These are phyloP conservation scores for Nylanderia fulva DNA, from an alignment of 1,140 invertebrate genomes.

Conservation along the genomic window DNA sequence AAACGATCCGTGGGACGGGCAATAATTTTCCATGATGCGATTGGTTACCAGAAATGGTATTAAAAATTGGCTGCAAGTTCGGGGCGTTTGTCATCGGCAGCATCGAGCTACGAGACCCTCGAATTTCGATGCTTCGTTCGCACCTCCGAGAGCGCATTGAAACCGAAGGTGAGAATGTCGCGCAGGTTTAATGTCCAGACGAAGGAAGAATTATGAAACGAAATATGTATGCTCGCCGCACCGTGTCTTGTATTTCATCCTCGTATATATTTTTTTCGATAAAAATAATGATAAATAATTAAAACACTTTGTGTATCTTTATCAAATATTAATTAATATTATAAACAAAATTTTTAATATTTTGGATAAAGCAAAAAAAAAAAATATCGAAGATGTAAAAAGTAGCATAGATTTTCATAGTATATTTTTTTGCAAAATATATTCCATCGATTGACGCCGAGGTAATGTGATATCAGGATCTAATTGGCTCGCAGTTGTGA, in stretches of 20 bases:
- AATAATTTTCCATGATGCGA: conserved; percentile 72
- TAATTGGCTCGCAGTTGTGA: conserved; percentile 35
- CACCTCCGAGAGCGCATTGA: conserved; percentile 49
- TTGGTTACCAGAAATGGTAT: conserved; percentile 73
- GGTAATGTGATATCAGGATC: conserved; percentile 33
- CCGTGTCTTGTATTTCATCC: neutral
- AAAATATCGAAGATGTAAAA: neutral
- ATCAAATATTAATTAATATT: neutral
- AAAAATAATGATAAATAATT: neutral
- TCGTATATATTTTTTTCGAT: conserved; percentile 19
- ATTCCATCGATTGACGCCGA: conserved; percentile 4
- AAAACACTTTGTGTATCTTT: neutral
- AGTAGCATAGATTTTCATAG: neutral
- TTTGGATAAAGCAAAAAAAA: neutral
- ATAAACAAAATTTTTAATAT: conserved; percentile 8
- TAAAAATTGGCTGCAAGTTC: conserved; percentile 71
- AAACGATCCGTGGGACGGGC: conserved; percentile 75
- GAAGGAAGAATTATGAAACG: neutral
- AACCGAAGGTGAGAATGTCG: conserved; percentile 66
- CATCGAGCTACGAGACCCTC: conserved; percentile 43
- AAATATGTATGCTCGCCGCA: neutral
- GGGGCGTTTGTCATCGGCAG: conserved; percentile 75
- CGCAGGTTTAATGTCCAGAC: conserved; percentile 1
- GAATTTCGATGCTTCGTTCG: conserved; percentile 60
- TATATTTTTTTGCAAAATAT: neutral